Conservation (phyloP, 2,113 vertebrate genomes). For the Noturus placidus region DNA sequence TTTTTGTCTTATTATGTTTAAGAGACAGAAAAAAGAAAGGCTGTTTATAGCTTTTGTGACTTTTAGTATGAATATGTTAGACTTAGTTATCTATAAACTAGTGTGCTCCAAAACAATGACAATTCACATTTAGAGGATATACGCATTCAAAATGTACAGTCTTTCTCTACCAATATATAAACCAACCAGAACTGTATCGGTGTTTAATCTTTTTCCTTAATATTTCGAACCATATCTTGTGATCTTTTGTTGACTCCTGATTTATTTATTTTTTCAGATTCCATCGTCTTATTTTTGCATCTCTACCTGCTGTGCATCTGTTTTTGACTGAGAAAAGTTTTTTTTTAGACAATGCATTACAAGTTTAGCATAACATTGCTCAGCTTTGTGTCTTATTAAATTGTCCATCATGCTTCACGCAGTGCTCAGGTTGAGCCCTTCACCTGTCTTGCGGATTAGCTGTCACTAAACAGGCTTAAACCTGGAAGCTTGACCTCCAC, state of each 20-base stretch:
- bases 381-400: background rate
- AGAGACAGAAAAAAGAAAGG: background rate
- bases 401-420: background rate
- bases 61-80: too few relatives aligned
- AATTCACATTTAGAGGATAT: too few relatives aligned
- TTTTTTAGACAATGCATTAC: background rate
- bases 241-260: background rate
- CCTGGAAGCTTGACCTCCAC: background rate
- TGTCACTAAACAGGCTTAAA: constrained; percentile 13
- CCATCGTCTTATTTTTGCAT: background rate
- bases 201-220: background rate
- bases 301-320: background rate
- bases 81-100: too few relatives aligned
- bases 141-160: too few relatives aligned
- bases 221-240: background rate
- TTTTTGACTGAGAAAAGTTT: background rate
- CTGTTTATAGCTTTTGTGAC: background rate
- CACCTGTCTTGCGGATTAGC: constrained; percentile 14
- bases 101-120: too few relatives aligned
- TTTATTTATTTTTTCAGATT: background rate
- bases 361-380: background rate
- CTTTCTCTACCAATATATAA: background rate
- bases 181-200: background rate
- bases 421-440: background rate
- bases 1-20: background rate